Evolutionary conservation across 1,140 invertebrate genomes (phyloP).

Genomic region (Temnothorax curvispinosus): DNA sequence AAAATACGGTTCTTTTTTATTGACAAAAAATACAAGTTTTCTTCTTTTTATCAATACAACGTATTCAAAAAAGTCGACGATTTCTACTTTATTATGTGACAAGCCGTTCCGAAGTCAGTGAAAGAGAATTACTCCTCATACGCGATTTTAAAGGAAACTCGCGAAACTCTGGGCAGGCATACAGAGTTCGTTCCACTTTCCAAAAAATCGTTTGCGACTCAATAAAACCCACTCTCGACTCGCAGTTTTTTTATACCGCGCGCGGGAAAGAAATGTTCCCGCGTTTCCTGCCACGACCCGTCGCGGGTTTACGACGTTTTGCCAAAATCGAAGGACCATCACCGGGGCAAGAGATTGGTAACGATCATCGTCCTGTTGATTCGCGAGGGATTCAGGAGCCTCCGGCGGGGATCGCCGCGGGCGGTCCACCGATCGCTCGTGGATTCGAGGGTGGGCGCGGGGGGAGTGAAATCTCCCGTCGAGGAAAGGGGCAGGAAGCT

Average conservation of each 20-base stretch:
- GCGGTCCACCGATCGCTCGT: conserved; percentile 64
- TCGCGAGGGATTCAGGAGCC: conserved; percentile 59
- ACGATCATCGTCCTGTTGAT: conserved; percentile 68
- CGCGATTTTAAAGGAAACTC: background rate
- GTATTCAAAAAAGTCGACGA: background rate
- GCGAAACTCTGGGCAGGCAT: background rate
- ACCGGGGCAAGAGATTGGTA: conserved; percentile 56
- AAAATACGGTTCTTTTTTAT: background rate
- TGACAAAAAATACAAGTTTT: background rate
- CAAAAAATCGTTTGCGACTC: conserved; percentile 28
- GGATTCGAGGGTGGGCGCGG: conserved; percentile 40
- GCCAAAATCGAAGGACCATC: conserved; percentile 34
- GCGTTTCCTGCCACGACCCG: conserved; percentile 14
- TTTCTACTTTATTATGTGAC: background rate
- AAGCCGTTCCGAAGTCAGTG: background rate
- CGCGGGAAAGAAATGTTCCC: background rate
- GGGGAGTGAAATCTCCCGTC: conserved; percentile 6
- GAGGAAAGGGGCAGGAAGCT: conserved; percentile 18
- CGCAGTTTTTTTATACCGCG: background rate
- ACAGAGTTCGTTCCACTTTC: conserved; percentile 21
- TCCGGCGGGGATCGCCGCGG: conserved; percentile 64
- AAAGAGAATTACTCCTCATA: background rate
- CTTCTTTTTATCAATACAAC: background rate
- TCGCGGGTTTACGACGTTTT: conserved; percentile 48
- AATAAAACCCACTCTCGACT: conserved; percentile 24